Conservation (phyloP, 2,113 vertebrate species). For the Dasyornis broadbenti region DNA sequence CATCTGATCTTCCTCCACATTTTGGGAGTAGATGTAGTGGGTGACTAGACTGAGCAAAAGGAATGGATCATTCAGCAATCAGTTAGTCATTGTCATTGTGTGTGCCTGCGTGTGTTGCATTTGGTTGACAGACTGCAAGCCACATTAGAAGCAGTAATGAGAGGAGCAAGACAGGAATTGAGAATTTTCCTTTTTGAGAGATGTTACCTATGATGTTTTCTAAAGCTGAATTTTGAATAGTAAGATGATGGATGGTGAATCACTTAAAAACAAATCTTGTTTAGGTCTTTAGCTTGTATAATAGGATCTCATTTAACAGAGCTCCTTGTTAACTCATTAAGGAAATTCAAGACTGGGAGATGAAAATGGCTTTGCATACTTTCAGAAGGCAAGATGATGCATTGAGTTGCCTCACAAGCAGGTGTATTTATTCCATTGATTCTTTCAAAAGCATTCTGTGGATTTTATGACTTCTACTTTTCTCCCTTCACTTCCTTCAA, state of each 20-base stretch:
- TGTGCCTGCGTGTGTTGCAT: not conserved
- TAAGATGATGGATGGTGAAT: conserved; percentile 31
- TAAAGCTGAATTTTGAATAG: conserved; percentile 2
- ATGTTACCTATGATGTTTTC: not conserved
- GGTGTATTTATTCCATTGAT: conserved; percentile 4
- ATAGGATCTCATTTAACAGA: conserved; percentile 47
- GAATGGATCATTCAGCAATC: not conserved
- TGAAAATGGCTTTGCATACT: conserved; percentile 10
- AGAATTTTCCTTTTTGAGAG: not conserved
- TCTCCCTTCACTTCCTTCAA: conserved; percentile 12
- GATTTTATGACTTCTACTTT: conserved; percentile 31
- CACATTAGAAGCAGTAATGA: not conserved
- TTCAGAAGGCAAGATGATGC: conserved; percentile 28
- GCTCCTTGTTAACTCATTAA: conserved; percentile 54
- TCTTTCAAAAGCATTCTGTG: conserved; percentile 1
- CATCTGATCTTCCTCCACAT: not conserved
- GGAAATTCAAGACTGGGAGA: conserved; percentile 24
- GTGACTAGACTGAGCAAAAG: not conserved
- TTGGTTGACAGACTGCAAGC: not conserved
- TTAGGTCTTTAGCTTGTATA: conserved; percentile 38
- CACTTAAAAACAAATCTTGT: conserved; percentile 22
- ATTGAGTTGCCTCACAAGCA: conserved; percentile 22
- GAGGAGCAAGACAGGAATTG: not conserved
- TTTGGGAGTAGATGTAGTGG: not conserved
- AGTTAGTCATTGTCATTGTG: not conserved